Conservation (phyloP, 2,113 vertebrate genomes). For the Rousettus leschenaultii region DNA sequence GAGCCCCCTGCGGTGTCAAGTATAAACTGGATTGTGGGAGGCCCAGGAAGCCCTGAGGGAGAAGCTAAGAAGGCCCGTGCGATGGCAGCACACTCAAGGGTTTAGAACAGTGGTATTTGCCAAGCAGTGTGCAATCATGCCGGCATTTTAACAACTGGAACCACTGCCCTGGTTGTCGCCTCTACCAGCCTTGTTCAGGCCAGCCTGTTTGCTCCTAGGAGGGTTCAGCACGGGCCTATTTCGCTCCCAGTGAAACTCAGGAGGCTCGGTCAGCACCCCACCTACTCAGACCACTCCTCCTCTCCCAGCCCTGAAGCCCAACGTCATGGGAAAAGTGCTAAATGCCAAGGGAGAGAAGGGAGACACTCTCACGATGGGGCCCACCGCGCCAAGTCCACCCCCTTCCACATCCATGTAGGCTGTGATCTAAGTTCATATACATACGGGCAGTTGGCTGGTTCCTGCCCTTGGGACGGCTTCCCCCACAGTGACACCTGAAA, state of each 20-base stretch:
- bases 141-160: background rate
- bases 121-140: rapidly evolving
- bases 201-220: background rate
- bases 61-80: too few relatives aligned
- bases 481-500: conserved; percentile 73
- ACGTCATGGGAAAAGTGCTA: background rate
- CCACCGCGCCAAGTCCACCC: background rate
- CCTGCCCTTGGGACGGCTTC: conserved; percentile 55
- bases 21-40: background rate
- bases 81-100: too few relatives aligned
- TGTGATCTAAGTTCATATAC: conserved; percentile 13
- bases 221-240: background rate
- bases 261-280: background rate
- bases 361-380: too few relatives aligned
- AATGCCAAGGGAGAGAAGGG: background rate
- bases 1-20: background rate
- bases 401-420: background rate
- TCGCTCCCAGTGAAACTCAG: background rate
- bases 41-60: background rate
- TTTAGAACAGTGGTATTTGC: background rate
- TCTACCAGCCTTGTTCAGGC: background rate
- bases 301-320: background rate
- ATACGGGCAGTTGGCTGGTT: conserved; percentile 70
- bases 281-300: background rate
- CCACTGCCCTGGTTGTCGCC: background rate